Conservation (phyloP, 2,113 vertebrate species). For the Nestor notabilis region DNA sequence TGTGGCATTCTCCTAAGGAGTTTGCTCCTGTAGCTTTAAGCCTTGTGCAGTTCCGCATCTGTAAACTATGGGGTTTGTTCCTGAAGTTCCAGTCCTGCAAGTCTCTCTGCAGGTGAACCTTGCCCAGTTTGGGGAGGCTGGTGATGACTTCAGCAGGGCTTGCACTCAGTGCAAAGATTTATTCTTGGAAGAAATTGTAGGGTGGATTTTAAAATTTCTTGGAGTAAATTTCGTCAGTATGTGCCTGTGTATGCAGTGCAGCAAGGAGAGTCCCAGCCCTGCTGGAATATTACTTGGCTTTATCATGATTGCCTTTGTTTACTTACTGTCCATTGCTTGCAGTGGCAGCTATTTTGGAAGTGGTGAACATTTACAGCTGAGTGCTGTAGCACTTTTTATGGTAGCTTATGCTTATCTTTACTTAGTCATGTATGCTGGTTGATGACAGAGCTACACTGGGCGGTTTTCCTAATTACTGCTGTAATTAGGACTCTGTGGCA, state of each 20-base stretch:
- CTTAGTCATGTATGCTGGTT: not conserved
- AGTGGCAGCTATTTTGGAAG: not conserved
- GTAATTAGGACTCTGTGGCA: not conserved
- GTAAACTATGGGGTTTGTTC: not conserved
- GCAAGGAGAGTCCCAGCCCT: not conserved
- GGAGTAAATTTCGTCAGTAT: not conserved
- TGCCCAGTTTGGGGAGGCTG: not conserved
- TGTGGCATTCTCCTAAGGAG: not conserved
- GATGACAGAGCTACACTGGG: not conserved
- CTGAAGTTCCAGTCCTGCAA: constrained; percentile 22
- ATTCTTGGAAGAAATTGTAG: not conserved
- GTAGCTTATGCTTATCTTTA: not conserved
- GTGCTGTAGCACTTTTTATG: not conserved
- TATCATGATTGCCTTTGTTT: not conserved
- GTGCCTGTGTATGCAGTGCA: not conserved
- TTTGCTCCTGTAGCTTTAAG: not conserved
- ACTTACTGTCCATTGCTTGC: not conserved
- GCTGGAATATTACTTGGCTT: not conserved
- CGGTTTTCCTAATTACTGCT: not conserved
- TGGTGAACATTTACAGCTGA: not conserved
- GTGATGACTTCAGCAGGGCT: not conserved
- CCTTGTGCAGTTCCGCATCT: not conserved
- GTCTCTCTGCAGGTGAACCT: not conserved
- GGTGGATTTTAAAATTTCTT: not conserved
- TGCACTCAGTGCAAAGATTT: not conserved